phyloP scores from a whole-genome alignment of 2,113 vertebrate species.

The Sapajus apella region DNA sequence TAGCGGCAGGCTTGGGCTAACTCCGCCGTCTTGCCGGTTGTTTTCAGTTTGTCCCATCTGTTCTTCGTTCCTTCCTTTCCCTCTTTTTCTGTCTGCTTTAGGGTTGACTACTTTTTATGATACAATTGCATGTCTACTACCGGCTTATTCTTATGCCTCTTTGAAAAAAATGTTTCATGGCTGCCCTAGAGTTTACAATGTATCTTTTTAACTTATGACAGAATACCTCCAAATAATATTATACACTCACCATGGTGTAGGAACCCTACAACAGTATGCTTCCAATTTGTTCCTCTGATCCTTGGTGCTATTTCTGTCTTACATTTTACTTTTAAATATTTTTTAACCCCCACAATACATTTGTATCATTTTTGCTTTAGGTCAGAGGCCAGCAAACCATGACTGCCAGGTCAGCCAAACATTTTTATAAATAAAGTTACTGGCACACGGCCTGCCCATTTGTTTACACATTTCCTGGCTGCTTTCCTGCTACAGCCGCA shows the following conservation, averaged over 20 bases:
- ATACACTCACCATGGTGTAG: background rate
- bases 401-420: background rate
- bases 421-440: background rate
- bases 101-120: background rate
- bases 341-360: background rate
- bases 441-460: background rate
- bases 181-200: background rate
- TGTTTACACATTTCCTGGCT: background rate
- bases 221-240: background rate
- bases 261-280: background rate
- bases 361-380: constrained; percentile 2
- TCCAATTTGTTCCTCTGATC: background rate
- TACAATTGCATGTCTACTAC: background rate
- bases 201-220: background rate
- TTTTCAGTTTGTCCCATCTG: constrained; percentile 7
- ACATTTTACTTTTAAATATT: background rate
- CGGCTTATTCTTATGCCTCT: background rate
- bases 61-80: background rate
- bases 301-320: background rate
- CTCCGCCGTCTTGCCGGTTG: background rate
- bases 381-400: background rate
- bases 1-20: background rate
- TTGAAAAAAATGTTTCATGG: background rate
- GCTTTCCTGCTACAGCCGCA: background rate
- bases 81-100: background rate